Evolutionary conservation across 2,113 vertebrate species (phyloP), one percentile per base, ranked within the genome.

Genomic region (Chunga burmeisteri): DNA sequence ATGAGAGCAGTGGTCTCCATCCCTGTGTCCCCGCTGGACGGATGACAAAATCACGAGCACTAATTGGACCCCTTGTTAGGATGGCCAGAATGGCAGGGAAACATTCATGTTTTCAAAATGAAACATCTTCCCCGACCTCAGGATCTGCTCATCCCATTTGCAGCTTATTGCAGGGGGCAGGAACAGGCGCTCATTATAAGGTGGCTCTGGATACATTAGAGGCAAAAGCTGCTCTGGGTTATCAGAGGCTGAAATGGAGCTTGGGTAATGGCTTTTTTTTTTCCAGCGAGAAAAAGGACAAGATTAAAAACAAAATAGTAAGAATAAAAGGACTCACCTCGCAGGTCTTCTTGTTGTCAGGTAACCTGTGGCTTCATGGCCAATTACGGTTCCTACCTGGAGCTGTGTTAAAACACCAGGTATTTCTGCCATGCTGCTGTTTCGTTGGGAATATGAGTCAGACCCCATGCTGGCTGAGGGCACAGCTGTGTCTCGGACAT

Each of bases 1-100:
- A 94, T 79, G 86, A 89, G 80, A 83, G 82, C 95, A 75, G 47
- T 18, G 66, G 49, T 70, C 80, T 78, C 42, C 0, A 1, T 86
- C 49, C 78, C 49, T 6, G 9, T 2, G 11, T 89, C 81, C 93
- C 68, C 0, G 2, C 62, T 90, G 95, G 82, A 83, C 0, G 1
- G 67, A 78, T 88, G 86, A 61, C 80, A 79, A 78, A 94, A 80
- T 88, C 88, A 73, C 1, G 3, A 78, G 75, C 68, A 2, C 88
- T 97, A 96, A 96, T 96, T 97, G 92, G 95, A 20, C 29, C 75
- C 65, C 68, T 95, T 49, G 56, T 97, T 95, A 96, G 91, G 49
- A 30, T 4, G 83, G 78, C 81, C 3, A 14, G 40, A 44, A 81
- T 71, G 90, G 80, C 91, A 84, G 65, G 83, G 86, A 66, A 75